Conservation (phyloP, 2,797 vertebrate species). For the Leucoraja ocellata region DNA sequence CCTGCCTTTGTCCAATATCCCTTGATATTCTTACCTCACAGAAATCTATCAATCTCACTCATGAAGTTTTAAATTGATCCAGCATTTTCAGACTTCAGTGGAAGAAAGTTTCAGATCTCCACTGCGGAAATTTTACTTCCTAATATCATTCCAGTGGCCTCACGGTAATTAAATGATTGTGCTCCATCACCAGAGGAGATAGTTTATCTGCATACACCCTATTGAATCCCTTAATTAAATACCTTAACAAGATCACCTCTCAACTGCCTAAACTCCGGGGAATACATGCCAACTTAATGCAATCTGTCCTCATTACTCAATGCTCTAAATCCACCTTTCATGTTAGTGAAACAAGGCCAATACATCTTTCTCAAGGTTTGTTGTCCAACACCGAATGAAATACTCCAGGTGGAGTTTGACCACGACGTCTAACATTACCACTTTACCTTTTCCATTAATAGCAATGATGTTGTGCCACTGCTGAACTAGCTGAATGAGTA, state of each 20-base stretch:
- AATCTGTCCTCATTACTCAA: background rate
- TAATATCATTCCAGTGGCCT: background rate
- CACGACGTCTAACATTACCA: background rate
- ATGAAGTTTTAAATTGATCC: background rate
- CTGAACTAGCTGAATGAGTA: background rate
- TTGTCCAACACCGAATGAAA: background rate
- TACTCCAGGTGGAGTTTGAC: background rate
- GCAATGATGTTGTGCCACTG: background rate
- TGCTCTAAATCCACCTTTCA: background rate
- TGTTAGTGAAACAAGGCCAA: background rate
- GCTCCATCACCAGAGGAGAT: background rate
- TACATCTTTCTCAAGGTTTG: background rate
- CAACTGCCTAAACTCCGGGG: background rate
- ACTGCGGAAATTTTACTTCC: background rate
- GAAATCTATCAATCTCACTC: background rate
- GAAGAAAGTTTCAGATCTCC: background rate
- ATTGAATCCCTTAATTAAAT: constrained; percentile 1
- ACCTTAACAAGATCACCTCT: background rate
- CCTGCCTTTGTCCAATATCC: background rate
- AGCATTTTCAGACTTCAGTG: background rate
- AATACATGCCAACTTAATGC: background rate
- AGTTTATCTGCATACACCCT: background rate
- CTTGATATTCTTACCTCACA: background rate
- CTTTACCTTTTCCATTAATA: background rate
- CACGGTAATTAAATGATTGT: background rate